Conservation (phyloP, 2,113 vertebrate genomes). For the Zapus hudsonius region DNA sequence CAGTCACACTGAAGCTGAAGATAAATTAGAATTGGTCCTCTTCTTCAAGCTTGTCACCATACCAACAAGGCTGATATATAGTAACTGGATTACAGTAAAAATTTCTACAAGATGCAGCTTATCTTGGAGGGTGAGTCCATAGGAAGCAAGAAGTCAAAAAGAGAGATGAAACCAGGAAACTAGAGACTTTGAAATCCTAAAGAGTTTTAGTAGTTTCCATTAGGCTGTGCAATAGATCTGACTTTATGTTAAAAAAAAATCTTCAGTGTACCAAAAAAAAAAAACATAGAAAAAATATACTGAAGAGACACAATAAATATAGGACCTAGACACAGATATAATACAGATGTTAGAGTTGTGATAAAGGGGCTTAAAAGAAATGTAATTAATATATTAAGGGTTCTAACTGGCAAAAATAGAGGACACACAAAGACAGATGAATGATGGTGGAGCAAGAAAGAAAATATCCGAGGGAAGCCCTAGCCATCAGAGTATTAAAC, state of each 20-base stretch:
- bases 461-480: background rate
- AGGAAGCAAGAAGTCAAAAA: background rate
- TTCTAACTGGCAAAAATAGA: background rate
- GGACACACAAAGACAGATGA: background rate
- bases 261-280: background rate
- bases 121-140: background rate
- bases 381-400: background rate
- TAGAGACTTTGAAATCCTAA: background rate
- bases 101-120: background rate
- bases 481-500: background rate
- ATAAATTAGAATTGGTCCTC: background rate
- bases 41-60: background rate
- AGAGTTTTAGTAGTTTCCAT: background rate
- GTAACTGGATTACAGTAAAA: background rate
- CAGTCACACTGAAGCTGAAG: background rate
- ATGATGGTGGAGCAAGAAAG: background rate
- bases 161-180: background rate
- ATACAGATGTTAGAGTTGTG: background rate
- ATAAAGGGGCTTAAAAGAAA: background rate
- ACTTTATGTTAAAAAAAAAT: background rate
- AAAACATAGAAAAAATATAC: background rate
- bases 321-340: background rate
- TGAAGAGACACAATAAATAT: background rate
- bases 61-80: background rate
- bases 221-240: background rate